Evolutionary conservation across 2,113 vertebrate species (phyloP).

Genomic region (Motacilla tschutschensis): DNA sequence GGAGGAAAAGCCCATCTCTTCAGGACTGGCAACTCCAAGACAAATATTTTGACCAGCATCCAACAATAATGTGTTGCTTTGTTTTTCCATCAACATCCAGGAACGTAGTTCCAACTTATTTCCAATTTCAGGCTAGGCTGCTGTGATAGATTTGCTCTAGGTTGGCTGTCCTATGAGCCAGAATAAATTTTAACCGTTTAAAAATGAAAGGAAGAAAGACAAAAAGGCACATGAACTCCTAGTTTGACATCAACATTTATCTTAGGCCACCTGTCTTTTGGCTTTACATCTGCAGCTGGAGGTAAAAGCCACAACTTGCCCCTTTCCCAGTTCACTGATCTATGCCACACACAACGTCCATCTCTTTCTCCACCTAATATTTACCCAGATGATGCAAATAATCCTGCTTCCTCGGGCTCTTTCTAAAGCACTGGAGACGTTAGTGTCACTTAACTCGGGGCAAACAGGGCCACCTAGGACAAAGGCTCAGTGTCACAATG

Average conservation of each 20-base stretch:
- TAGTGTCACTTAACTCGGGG: background rate
- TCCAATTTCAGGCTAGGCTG: background rate
- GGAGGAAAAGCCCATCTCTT: background rate
- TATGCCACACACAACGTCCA: fast-evolving
- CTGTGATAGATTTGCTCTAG: background rate
- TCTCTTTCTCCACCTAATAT: background rate
- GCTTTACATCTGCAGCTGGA: background rate
- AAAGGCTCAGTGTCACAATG: background rate
- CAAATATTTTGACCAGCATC: background rate
- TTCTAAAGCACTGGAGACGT: background rate
- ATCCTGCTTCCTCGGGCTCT: background rate
- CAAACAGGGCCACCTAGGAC: background rate
- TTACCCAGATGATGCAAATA: background rate
- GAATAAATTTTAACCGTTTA: background rate
- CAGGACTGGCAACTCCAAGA: background rate
- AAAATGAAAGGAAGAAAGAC: background rate
- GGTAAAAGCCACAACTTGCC: background rate
- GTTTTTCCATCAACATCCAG: background rate
- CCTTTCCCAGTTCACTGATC: background rate
- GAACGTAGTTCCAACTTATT: background rate
- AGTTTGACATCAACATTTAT: background rate
- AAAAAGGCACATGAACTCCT: background rate
- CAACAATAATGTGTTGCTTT: background rate
- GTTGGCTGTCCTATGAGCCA: background rate
- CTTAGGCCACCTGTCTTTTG: background rate